Base-by-base conservation (phyloP, 2,797 vertebrate species). In the Setipinna tenuifilis region DNA sequence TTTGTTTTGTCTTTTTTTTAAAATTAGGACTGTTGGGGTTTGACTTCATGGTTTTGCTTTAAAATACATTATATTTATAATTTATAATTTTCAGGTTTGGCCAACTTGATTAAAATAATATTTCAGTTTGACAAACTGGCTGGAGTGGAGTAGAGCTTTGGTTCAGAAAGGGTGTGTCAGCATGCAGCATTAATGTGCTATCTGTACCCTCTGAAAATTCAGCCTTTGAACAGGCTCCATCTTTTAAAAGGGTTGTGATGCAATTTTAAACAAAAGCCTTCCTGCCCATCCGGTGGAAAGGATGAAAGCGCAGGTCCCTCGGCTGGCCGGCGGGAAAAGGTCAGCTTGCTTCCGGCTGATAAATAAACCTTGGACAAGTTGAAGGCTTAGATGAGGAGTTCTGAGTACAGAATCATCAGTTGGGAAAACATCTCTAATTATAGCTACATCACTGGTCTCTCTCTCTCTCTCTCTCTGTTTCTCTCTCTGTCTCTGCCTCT, bases 201-300 rank as follows among this genome's bases (percentile, higher is more conserved):
- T 75, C 68, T 17, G 0, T 4, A 44, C 16, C 31, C 71, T 19
- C 31, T 19, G 71, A 17, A 78, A 35, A 44, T 19, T 44, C 7
- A 78, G 71, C 17, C 71, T 78, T 78, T 78, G 17, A 78, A 78
- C 35, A 78, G 31, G 35, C 16, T 78, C 7, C 16, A 21, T 21
- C 35, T 44, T 44, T 44, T 44, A 41, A 78, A 78, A 78, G 71
- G 19, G 9, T 75, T 14, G 3, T 75, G 28, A 75, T 75, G 28
- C 68, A 75, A 75, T 75, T 75, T 75, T 75, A 75, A 75, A 75
- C 28, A 75, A 75, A 35, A 75, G 28, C 28, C 16, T 75, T 78
- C 21, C 35, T 7, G 7, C 9, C 31, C 35, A 31, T 12, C 41
- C 17, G 4, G 71, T n/a, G n/a, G n/a, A n/a, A n/a, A 78, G 71